phyloP scores from a whole-genome alignment of 2,113 vertebrate species.

The Paracanthobrama guichenoti region DNA sequence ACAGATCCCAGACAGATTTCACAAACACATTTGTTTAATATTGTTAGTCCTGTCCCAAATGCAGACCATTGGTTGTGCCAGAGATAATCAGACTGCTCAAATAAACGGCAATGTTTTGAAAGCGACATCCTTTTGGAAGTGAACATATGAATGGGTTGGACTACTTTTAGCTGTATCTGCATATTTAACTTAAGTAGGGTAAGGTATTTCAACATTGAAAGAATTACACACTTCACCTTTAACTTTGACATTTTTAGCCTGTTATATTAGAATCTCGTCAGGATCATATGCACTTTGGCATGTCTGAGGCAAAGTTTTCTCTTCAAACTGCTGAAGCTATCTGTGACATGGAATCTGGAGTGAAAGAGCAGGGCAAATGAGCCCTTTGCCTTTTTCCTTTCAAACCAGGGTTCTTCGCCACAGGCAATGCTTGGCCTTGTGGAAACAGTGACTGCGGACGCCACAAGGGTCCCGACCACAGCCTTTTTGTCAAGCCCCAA shows the following conservation, averaged over 20 bases:
- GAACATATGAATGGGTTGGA: background rate
- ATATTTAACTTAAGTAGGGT: background rate
- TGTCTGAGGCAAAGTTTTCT: background rate
- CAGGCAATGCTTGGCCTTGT: background rate
- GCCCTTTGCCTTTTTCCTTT: background rate
- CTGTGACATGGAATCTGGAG: background rate
- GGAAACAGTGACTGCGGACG: background rate
- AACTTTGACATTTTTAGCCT: background rate
- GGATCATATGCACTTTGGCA: background rate
- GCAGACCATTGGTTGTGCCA: background rate
- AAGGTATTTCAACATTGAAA: background rate
- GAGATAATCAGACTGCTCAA: background rate
- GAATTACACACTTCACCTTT: slow-evolving; percentile 8
- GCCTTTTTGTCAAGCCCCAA: background rate
- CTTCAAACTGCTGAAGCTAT: background rate
- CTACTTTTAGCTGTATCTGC: background rate
- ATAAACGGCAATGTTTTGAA: background rate
- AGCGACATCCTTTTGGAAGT: background rate
- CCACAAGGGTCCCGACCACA: background rate
- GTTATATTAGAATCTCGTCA: background rate
- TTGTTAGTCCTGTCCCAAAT: background rate
- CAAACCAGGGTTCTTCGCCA: background rate
- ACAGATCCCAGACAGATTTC: too few relatives aligned
- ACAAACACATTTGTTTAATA: too few relatives aligned
- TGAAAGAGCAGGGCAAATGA: slow-evolving; percentile 7